A percentile compares a stretch with the other conserved stretches of the same genome.
phyloP scores from a whole-genome alignment of 2,797 vertebrate species.

The Pagetopsis macropterus region DNA sequence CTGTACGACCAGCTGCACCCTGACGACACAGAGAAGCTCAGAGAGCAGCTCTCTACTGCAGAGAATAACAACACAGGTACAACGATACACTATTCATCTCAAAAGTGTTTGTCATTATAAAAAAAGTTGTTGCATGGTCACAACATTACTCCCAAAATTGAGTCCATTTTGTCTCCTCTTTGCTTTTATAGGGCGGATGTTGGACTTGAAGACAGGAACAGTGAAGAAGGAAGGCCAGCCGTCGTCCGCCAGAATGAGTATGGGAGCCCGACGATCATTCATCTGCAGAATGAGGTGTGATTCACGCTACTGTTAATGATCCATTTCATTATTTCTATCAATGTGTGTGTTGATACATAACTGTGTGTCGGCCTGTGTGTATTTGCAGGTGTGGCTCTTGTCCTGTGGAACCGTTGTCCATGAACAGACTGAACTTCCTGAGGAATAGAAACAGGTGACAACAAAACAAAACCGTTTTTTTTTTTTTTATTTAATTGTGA shows the following conservation, averaged over 20 bases:
- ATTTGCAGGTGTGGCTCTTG: constrained; percentile 88
- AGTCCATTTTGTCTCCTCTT: neutral
- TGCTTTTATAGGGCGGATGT: constrained; percentile 87
- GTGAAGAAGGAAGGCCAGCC: constrained; percentile 98
- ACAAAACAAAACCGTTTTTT: no score
- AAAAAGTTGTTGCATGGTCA: neutral
- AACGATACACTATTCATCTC: neutral
- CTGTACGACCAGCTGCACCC: constrained; percentile 95
- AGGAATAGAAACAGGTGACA: constrained; percentile 91
- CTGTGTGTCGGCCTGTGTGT: constrained; percentile 64
- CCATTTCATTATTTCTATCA: neutral
- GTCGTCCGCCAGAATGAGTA: constrained; percentile 94
- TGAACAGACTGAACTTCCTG: constrained; percentile 92
- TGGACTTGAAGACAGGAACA: constrained; percentile 96
- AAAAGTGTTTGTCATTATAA: neutral
- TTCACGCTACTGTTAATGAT: neutral
- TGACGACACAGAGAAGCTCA: constrained; percentile 94
- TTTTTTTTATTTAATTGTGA: neutral
- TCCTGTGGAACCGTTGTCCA: constrained; percentile 88
- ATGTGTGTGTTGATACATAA: neutral
- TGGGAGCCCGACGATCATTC: constrained; percentile 95
- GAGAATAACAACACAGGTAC: constrained; percentile 91
- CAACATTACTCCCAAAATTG: neutral
- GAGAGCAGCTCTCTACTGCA: constrained; percentile 94
- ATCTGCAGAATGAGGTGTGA: constrained; percentile 97